Evolutionary conservation across 1,140 invertebrate species (phyloP), one percentile per base, ranked within the genome.

Genomic region (Pachypeltis micranthus): DNA sequence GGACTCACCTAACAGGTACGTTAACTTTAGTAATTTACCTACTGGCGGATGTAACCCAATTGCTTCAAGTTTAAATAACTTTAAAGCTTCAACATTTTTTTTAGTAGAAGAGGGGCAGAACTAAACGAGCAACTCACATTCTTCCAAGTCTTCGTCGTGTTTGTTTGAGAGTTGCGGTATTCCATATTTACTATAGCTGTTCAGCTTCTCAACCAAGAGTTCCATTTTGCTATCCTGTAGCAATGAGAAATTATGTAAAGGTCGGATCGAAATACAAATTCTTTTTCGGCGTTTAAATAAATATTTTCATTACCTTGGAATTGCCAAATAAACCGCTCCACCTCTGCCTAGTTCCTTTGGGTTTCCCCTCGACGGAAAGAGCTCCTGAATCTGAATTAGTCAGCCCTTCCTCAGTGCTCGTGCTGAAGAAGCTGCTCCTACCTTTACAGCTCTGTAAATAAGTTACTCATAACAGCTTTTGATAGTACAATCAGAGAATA

Each of bases 121-220:
- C 10, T 12, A 23, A 27, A 2, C 2, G 14, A 19, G 1, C 14
- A 4, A 66, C 68, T 67, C 63, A 80, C 79, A 75, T 72, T 79
- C 77, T 63, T 78, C 76, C 62, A 74, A 73, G 54, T 75, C 70
- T 44, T 72, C 68, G 44, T 70, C 69, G 55, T 66, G 72, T 31
- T 59, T 24, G 58, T 76, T 72, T 31, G 74, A 70, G 12, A 75
- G 70, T 61, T 72, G 76, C 2, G 85, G 85, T 55, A 86, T 83
- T 24, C 85, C 85, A 67, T 82, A 79, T 67, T 82, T 83, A 25
- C 80, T 79, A 70, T 86, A 87, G 62, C 78, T 77, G 69, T 86
- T 84, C 19, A 87, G 73, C 62, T 85, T 78, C 66, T 86, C 83
- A 39, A 80, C 80, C 29, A 84, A 73, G 2, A 75, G 70, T 66